A percentile compares a stretch with the other conserved stretches of the same genome.
Evolutionary conservation across 2,797 vertebrate species (phyloP).

Genomic region (Ambastaia sidthimunki): DNA sequence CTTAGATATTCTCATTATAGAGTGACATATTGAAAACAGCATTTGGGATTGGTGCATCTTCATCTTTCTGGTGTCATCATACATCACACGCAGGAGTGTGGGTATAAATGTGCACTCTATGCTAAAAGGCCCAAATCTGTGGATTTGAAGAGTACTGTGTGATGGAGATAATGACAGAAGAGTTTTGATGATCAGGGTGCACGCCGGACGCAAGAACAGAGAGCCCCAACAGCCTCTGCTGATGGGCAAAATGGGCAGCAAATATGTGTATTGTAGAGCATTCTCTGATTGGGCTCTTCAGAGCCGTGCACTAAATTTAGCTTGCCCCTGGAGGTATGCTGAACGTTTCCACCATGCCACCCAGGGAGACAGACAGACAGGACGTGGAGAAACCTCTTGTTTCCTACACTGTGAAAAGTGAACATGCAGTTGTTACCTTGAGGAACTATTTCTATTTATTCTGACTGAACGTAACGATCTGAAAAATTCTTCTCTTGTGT

Average conservation of each 20-base stretch:
- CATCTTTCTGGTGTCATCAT: not conserved
- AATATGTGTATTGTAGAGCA: slow-evolving; percentile 36
- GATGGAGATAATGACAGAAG: slow-evolving; percentile 8
- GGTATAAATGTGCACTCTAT: not conserved
- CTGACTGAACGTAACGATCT: not conserved
- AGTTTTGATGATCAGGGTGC: slow-evolving; percentile 25
- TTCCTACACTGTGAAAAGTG: not conserved
- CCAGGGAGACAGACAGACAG: slow-evolving; percentile 5
- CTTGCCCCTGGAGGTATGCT: slow-evolving; percentile 18
- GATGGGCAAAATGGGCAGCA: slow-evolving; percentile 39
- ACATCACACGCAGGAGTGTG: not conserved
- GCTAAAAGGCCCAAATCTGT: not conserved
- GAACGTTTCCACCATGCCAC: slow-evolving; percentile 11
- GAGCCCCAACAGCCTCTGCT: slow-evolving; percentile 27
- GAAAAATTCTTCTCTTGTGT: too few species aligned
- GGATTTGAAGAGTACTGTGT: slow-evolving; percentile 28
- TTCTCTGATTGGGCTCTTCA: slow-evolving; percentile 50
- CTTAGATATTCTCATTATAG: slow-evolving; percentile 7
- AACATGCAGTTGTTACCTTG: not conserved
- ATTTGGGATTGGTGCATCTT: not conserved
- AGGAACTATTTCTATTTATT: not conserved
- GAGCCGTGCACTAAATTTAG: slow-evolving; percentile 35
- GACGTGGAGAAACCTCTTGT: not conserved
- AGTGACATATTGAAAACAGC: not conserved
- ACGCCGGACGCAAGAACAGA: slow-evolving; percentile 8